Base-by-base conservation (phyloP, 1,140 invertebrate genomes). In the Papilio aristodemus region DNA sequence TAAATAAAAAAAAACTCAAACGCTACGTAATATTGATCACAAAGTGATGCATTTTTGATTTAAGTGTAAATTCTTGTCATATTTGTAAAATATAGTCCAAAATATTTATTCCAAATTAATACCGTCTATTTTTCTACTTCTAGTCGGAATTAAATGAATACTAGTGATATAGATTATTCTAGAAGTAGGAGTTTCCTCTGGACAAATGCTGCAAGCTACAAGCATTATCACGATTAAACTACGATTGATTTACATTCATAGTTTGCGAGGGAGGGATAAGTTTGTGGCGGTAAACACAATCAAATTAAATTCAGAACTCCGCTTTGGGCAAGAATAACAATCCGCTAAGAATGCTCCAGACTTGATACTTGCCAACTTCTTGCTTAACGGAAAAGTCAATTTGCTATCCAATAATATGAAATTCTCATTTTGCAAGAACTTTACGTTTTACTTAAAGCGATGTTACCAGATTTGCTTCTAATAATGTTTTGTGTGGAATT, bases 231-330 rank as follows among this genome's bases (percentile, higher is more conserved):
- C 22, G 58, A 60, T 37, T 60, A 60, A 36, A 60, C 7, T 60
- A 60, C 32, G 58, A 60, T 60, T 60, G 58, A 60, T 60, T 60
- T 60, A 60, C 27, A 37, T 60, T 38, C 58, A 38, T 37, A 60
- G 27, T 60, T 37, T 60, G 32, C 32, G 14, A 17, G 14, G n/a
- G 58, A 19, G 36, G 58, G 32, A 37, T 19, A 38, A 60, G 58
- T 60, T 60, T 36, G 32, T 2, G 43, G 14, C n/a, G 32, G 27
- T 60, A 60, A 60, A 60, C 58, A 60, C 58, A 60, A 60, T 60
- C 36, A 60, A 60, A 60, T 60, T 60, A 60, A 60, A 60, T 60
- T 60, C 58, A 60, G 58, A 60, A 60, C 27, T 32, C n/a, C 32
- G 58, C 58, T 60, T 37, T 60, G 58, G 58, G 27, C 32, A 37